Evolutionary conservation across 2,888 invertebrate species (phyloP).

Genomic region (Lochmaea crataegi): DNA sequence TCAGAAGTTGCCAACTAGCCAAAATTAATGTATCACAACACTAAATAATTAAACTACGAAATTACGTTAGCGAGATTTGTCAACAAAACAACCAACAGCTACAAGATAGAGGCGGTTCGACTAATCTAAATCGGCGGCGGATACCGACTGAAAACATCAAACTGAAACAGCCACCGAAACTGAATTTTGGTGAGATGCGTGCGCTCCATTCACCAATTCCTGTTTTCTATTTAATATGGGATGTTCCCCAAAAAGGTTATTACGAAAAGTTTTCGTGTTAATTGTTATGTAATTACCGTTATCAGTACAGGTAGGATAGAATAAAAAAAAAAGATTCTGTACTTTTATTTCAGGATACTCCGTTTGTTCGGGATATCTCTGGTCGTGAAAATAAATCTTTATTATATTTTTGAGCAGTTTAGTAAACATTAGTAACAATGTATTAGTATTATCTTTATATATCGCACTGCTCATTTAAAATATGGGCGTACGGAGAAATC

Average conservation of each 20-base stretch:
- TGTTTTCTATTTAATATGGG: neutral
- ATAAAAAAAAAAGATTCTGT: neutral
- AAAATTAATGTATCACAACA: slow-evolving; percentile 1
- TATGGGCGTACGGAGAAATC: too few relatives aligned
- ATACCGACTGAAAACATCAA: slow-evolving; percentile 28
- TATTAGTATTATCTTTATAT: too few relatives aligned
- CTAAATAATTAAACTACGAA: slow-evolving; percentile 1
- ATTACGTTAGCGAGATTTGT: neutral
- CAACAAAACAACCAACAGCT: neutral
- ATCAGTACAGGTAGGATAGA: neutral
- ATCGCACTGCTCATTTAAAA: too few relatives aligned
- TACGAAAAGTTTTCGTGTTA: neutral
- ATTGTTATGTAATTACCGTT: neutral
- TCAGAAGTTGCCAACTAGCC: slow-evolving; percentile 6
- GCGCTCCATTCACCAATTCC: neutral
- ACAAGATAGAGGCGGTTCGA: neutral
- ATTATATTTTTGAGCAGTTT: too few relatives aligned
- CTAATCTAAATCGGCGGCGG: slow-evolving; percentile 18
- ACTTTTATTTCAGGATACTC: neutral
- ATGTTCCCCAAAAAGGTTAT: neutral
- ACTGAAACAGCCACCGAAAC: slow-evolving; percentile 19
- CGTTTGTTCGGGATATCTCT: too few relatives aligned
- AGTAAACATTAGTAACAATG: too few relatives aligned
- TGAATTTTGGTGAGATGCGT: slow-evolving; percentile 22
- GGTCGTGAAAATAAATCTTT: too few relatives aligned